Evolutionary conservation across 1,140 invertebrate genomes (phyloP).

Genomic region (Polypedilum vanderplanki): DNA sequence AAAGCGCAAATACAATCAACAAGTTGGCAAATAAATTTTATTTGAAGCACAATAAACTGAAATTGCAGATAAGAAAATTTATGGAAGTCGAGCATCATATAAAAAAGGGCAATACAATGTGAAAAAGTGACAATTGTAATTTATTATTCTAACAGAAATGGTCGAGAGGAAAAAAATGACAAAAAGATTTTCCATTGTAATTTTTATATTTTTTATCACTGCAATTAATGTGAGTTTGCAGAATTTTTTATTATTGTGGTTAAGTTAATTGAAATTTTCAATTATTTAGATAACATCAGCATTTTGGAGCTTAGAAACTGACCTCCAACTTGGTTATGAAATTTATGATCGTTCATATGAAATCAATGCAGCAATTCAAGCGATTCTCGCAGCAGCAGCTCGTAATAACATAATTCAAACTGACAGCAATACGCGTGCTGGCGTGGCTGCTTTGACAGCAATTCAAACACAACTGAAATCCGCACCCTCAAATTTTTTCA

Average conservation of each 20-base stretch:
- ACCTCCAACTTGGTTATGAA: not conserved
- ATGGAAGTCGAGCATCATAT: not conserved
- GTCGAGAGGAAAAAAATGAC: no score
- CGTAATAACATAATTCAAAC: not conserved
- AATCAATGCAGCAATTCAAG: constrained; percentile 11
- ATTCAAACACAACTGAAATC: not conserved
- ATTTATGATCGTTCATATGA: constrained; percentile 15
- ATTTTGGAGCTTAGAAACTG: constrained; percentile 15
- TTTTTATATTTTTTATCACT: no score
- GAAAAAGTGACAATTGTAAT: no score
- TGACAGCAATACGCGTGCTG: not conserved
- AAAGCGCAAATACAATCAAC: not conserved
- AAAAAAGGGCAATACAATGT: no score
- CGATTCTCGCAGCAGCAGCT: not conserved
- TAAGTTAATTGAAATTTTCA: not conserved
- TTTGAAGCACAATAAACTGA: not conserved
- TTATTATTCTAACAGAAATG: no score
- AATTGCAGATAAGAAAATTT: not conserved
- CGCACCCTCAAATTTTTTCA: not conserved
- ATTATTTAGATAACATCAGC: not conserved
- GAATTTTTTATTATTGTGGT: no score
- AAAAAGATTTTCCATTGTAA: no score
- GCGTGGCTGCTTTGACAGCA: not conserved
- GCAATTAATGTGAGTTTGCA: no score
- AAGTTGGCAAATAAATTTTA: not conserved